A percentile compares a stretch with the other conserved stretches of the same genome.
Conservation (phyloP, 2,113 vertebrate species). For the Benitochromis conjunctus region DNA sequence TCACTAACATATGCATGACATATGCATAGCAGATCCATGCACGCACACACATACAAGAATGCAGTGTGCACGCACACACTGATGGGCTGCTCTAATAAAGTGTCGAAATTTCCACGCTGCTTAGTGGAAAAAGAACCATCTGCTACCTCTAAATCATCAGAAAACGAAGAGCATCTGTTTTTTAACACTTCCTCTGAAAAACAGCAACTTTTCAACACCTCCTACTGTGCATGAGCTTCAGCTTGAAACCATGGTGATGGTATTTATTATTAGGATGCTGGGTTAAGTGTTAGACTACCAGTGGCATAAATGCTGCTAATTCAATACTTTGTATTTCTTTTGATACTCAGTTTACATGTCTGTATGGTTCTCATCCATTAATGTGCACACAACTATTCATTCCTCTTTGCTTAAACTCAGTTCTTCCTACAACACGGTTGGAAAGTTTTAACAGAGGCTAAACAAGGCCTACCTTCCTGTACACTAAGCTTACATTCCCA, state of each 20-base stretch:
- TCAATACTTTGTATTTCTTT: background rate
- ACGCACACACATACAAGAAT: background rate
- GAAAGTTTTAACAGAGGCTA: background rate
- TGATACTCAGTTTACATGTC: rapidly evolving
- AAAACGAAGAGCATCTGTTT: background rate
- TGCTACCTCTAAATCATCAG: background rate
- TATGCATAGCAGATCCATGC: background rate
- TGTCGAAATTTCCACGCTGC: background rate
- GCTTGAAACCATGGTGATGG: background rate
- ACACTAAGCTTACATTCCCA: background rate
- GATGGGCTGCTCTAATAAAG: background rate
- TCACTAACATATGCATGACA: background rate
- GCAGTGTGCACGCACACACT: background rate
- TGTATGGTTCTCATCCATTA: background rate
- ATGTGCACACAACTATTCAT: background rate
- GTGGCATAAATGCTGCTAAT: background rate
- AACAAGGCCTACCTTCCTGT: background rate
- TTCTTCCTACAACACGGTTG: background rate
- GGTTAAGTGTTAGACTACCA: background rate
- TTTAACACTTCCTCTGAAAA: background rate
- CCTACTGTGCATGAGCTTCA: background rate
- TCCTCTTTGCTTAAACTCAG: background rate
- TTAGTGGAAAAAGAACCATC: background rate
- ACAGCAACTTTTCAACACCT: background rate
- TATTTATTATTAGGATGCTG: background rate